Base-by-base conservation (phyloP, 2,888 invertebrate species). In the Pandemis cinnamomeana region DNA sequence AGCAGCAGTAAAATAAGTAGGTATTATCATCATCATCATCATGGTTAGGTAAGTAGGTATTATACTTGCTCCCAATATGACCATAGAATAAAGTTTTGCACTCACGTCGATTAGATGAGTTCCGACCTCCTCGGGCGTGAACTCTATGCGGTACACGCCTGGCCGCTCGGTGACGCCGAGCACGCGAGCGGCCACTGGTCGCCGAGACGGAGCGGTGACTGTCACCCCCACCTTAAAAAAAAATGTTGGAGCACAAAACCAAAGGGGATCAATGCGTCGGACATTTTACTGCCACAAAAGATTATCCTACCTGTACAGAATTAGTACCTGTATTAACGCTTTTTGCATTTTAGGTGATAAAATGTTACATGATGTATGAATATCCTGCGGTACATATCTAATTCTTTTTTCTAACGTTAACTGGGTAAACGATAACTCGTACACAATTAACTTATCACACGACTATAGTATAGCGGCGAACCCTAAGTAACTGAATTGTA, bases 111-210 rank as follows among this genome's bases (percentile, higher is more conserved):
- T 97, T 77, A 98, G 95, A 91, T 99, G 99, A 78, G 98, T 98
- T 82, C 99, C 99, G 81, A 99, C 98, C 95, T 98, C 98, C 67
- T 96, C 96, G 7, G 99, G 98, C 60, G 97, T 97, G 92, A 99
- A 99, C 91, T 99, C 98, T 81, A 98, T 97, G 81, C 97, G 96
- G 93, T 98, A 98, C 78, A 97, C 97, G 79, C 97, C 97, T 76
- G 96, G 95, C 44, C 97, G 95, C 85, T 96, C 96, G 83, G 96
- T 95, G 85, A 97, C 97, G 84, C 98, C 97, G 83, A 97, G 94
- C 77, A 99, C 96, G 80, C 97, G 95, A 75, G 98, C 97, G 67
- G 97, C 96, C 80, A 98, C 96, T 77, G 97, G 96, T 76, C 97
- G 95, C 85, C 98, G 97, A 73, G 97, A 97, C 11, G 98, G 98